Evolutionary conservation across 2,797 vertebrate species (phyloP).

Genomic region (Falco concolor): DNA sequence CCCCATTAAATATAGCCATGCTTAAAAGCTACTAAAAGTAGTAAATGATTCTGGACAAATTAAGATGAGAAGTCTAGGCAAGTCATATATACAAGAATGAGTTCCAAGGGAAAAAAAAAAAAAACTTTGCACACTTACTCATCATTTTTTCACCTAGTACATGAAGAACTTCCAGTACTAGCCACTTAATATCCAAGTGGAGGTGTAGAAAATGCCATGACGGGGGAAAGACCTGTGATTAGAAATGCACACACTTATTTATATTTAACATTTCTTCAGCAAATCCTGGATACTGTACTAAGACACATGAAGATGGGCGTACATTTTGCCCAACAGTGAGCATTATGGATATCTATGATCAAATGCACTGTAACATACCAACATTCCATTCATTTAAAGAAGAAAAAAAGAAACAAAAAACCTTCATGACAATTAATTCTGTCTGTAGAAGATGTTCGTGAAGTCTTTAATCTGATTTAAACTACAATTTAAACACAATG

Average conservation of each 20-base stretch:
- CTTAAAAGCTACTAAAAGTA: neutral
- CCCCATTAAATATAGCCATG: neutral
- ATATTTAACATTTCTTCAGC: neutral
- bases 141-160: conserved; percentile 85
- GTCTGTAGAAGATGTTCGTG: neutral
- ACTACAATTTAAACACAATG: neutral
- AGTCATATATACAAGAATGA: neutral
- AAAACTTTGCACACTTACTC: conserved; percentile 72
- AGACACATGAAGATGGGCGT: neutral
- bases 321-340: neutral
- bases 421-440: neutral
- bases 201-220: conserved; percentile 96
- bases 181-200: conserved; percentile 91
- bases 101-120: neutral
- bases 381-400: neutral
- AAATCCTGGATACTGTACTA: neutral
- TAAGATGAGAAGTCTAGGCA: neutral
- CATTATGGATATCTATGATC: neutral
- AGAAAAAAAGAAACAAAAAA: neutral
- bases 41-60: neutral
- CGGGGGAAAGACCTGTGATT: conserved; percentile 85
- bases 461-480: neutral
- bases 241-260: neutral
- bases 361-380: neutral
- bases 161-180: conserved; percentile 89